Base-by-base conservation (phyloP, 2,888 invertebrate species). In the Plebejus argus region DNA sequence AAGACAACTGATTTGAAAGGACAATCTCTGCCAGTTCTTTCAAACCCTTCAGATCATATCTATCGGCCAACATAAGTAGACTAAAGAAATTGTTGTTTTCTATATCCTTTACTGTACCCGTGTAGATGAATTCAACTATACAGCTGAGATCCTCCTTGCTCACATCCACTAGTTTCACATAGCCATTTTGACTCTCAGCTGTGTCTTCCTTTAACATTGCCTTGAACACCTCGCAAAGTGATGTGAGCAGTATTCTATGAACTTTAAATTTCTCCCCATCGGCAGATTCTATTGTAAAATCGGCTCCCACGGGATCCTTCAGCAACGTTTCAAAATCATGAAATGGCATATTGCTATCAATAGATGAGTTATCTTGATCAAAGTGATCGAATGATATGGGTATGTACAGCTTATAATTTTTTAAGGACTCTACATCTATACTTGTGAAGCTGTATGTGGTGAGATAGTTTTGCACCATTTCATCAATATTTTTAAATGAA, bases 191-290 rank as follows among this genome's bases (percentile, higher is more conserved):
- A 79, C 90, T 90, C 80, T 94, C 93, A 0, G 90, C 91, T 0
- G 91, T 93, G 45, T 92, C 92, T 58, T 89, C 90, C 80, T 90
- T 91, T 0, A 94, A 84, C 94, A 94, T 94, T 12, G 94, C 93
- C 80, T 90, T 91, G 80, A 94, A 94, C 0, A 93, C 92, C 78
- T 93, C 93, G 80, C 94, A 93, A 77, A 90, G 88, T 0, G 87
- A 86, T 66, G 86, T 85, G 4, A 93, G 81, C 3, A 93, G 82
- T 1, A 85, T 82, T 83, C 89, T 91, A 81, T 94, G 93, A 8
- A 92, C 90, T 78, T 85, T 79, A 78, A 92, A 93, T 81, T 89
- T 86, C 1, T 82, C 82, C 28, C 91, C 92, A 78, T 93, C 92
- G 8, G 86, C 83, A 77, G 91, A 90, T 82, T 91, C 91, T 79